Percentiles rank a stretch among this genome's conserved stretches.
phyloP scores from a whole-genome alignment of 2,113 vertebrate genomes.

The Pterophyllum scalare region DNA sequence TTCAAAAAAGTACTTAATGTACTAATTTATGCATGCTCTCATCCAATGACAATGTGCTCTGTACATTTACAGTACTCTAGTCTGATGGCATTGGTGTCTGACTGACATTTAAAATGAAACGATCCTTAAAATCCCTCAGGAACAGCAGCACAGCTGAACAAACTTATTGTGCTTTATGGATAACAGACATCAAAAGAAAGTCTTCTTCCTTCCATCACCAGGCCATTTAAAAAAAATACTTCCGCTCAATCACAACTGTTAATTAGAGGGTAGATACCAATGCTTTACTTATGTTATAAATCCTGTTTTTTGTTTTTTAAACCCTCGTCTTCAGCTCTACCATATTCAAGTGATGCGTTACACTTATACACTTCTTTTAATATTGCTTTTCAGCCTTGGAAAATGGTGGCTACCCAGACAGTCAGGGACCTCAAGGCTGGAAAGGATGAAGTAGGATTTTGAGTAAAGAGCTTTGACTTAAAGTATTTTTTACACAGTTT shows the following conservation, averaged over 20 bases:
- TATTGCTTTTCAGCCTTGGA: no score
- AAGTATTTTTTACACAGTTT: neutral
- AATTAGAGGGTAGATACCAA: neutral
- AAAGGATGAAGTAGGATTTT: neutral
- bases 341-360: neutral
- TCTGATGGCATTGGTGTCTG: neutral
- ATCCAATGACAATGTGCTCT: neutral
- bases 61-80: neutral
- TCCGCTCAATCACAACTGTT: neutral
- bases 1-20: neutral
- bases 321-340: neutral
- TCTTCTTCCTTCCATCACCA: no score
- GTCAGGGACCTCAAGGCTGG: neutral
- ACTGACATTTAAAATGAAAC: neutral
- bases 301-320: neutral
- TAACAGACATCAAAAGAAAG: no score
- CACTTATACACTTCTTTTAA: neutral
- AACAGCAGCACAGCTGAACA: neutral
- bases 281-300: neutral
- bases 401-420: no score
- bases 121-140: neutral
- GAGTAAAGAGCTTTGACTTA: neutral
- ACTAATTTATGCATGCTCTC: neutral
- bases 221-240: neutral
- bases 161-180: no score